Conservation (phyloP, 2,888 invertebrate species). For the Aphodius sticticus region DNA sequence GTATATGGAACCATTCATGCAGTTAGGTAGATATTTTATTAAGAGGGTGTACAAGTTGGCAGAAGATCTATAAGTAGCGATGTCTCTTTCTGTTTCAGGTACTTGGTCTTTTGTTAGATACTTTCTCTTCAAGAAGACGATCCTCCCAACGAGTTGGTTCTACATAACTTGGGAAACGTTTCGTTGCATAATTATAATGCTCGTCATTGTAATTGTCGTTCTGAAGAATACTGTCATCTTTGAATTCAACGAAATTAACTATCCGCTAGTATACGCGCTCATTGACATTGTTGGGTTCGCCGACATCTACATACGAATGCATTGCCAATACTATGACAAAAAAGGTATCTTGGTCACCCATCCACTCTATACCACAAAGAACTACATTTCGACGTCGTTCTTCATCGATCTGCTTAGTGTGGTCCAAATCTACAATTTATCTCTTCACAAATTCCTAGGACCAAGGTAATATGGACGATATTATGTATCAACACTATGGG, state of each 20-base stretch:
- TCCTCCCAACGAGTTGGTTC: conserved; percentile 35
- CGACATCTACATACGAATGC: conserved; percentile 42
- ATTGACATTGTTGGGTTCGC: conserved; percentile 22
- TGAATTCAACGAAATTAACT: not conserved
- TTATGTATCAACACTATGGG: not conserved
- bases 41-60: too few species aligned
- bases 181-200: conserved; percentile 27
- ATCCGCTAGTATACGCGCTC: not conserved
- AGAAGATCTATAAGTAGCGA: too few species aligned
- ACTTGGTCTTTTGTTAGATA: conserved; percentile 36
- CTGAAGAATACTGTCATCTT: not conserved
- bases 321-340: conserved; percentile 46
- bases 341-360: conserved; percentile 44
- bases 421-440: conserved; percentile 26
- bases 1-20: conserved; percentile 29
- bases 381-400: conserved; percentile 43
- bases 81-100: conserved; percentile 24
- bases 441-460: conserved; percentile 28
- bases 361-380: conserved; percentile 42
- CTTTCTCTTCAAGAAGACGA: conserved; percentile 34
- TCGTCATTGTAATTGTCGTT: not conserved
- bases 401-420: conserved; percentile 26
- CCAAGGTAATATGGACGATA: conserved; percentile 6
- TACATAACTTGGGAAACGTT: conserved; percentile 38
- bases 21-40: conserved; percentile 25